Conservation (phyloP, 2,888 invertebrate species). For the Drosophila stalkeri region DNA sequence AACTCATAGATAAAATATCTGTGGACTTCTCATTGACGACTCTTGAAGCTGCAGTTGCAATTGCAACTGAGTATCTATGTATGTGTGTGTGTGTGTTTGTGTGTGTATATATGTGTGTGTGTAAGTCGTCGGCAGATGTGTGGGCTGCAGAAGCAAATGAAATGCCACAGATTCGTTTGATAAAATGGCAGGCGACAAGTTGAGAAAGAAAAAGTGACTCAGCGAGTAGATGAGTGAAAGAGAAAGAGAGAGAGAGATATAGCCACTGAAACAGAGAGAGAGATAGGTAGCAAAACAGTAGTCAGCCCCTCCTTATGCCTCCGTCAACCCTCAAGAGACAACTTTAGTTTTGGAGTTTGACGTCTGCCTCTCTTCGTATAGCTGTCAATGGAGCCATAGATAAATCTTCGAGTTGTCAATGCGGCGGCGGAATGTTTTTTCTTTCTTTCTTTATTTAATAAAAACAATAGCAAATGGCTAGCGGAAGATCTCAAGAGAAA, state of each 20-base stretch:
- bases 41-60: constrained; percentile 50
- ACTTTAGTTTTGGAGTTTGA: constrained; percentile 35
- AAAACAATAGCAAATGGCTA: constrained; percentile 32
- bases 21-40: constrained; percentile 57
- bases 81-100: constrained; percentile 17
- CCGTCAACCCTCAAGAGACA: constrained; percentile 8
- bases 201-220: constrained; percentile 72
- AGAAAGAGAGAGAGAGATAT: constrained; percentile 30
- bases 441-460: constrained; percentile 23
- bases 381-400: constrained; percentile 57
- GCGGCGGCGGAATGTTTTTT: constrained; percentile 46
- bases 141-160: constrained; percentile 70
- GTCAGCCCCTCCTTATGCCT: constrained; percentile 15
- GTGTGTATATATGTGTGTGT: constrained; percentile 6
- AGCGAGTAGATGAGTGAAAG: constrained; percentile 15
- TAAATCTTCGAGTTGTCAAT: constrained; percentile 64
- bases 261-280: constrained; percentile 2
- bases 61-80: too few relatives aligned
- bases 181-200: constrained; percentile 76
- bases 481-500: constrained; percentile 1
- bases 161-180: constrained; percentile 78
- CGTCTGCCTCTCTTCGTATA: constrained; percentile 36
- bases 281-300: constrained; percentile 19
- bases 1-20: constrained; percentile 73
- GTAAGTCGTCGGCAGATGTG: constrained; percentile 53